phyloP scores from a whole-genome alignment of 2,797 vertebrate genomes.

The Aldrovandia affinis region DNA sequence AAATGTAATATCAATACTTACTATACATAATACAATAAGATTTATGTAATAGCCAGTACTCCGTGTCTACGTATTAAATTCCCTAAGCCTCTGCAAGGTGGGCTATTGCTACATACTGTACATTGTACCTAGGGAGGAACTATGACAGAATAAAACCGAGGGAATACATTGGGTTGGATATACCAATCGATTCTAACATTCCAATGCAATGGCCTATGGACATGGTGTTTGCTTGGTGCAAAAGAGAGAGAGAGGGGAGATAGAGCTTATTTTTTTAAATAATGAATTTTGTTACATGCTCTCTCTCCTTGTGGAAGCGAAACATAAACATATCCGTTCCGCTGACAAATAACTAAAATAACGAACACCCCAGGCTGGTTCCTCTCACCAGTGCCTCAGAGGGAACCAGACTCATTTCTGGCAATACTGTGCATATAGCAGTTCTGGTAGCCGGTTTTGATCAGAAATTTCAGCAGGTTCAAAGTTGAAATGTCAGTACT shows the following conservation, averaged over 20 bases:
- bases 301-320: no score
- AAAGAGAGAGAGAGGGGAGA: no score
- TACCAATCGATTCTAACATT: not conserved
- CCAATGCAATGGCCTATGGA: no score
- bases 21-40: not conserved
- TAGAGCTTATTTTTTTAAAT: no score
- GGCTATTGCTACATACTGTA: not conserved
- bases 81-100: not conserved
- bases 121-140: not conserved
- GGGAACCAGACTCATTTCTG: not conserved
- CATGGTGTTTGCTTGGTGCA: not conserved
- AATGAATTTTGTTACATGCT: no score
- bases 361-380: no score
- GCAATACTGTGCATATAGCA: not conserved
- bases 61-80: no score
- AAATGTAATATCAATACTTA: not conserved
- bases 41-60: not conserved
- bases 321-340: no score
- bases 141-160: not conserved
- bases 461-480: not conserved
- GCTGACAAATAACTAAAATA: no score
- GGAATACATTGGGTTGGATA: not conserved
- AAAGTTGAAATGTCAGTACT: not conserved
- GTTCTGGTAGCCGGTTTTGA: not conserved
- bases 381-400: not conserved